Evolutionary conservation across 2,113 vertebrate species (phyloP).

Genomic region (Grus americana): DNA sequence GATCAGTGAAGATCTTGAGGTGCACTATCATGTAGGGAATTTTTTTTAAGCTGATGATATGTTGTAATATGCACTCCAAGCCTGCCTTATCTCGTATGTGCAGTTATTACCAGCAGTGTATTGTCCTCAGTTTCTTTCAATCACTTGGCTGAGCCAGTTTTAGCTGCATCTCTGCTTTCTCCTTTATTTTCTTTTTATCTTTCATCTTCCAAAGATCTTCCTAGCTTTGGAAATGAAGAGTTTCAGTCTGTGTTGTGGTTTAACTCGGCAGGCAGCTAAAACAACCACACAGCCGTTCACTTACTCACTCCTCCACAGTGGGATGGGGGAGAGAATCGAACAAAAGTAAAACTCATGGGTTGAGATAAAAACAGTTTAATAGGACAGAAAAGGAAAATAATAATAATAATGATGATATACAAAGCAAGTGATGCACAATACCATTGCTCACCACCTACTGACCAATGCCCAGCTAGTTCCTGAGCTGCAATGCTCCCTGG

Average conservation of each 20-base stretch:
- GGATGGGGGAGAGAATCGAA: too few species aligned
- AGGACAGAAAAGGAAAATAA: too few species aligned
- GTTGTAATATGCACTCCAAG: background rate
- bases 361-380: too few species aligned
- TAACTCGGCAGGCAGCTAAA: too few species aligned
- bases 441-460: too few species aligned
- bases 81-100: background rate
- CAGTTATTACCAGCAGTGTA: background rate
- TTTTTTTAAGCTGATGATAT: background rate
- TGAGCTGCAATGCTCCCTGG: too few species aligned
- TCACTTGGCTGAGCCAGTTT: background rate
- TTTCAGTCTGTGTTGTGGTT: background rate
- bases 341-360: too few species aligned
- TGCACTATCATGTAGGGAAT: background rate
- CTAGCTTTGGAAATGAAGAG: background rate
- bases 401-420: too few species aligned
- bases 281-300: too few species aligned
- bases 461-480: too few species aligned
- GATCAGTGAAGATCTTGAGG: background rate
- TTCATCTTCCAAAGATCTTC: background rate
- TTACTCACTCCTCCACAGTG: too few species aligned
- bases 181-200: background rate
- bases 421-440: too few species aligned
- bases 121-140: background rate
- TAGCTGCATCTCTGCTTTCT: background rate